Conservation (phyloP, 2,113 vertebrate genomes). For the Centropus bengalensis region DNA sequence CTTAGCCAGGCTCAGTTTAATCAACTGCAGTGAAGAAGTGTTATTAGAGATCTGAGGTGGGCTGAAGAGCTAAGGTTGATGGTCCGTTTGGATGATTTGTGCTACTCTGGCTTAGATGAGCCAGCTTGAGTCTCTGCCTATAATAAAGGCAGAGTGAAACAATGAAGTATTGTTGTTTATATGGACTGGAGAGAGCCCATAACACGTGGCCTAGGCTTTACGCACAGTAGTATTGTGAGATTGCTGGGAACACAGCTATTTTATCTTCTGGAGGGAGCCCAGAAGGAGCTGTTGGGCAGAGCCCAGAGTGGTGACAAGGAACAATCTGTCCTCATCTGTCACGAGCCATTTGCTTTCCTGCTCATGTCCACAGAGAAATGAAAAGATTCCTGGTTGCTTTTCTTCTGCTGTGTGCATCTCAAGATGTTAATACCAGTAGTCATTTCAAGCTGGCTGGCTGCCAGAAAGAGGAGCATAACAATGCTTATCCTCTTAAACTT, state of each 20-base stretch:
- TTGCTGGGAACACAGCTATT: background rate
- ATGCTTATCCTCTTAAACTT: slow-evolving; percentile 47
- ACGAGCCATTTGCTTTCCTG: background rate
- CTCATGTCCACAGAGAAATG: background rate
- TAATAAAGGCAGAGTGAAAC: background rate
- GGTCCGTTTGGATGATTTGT: background rate
- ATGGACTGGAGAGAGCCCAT: background rate
- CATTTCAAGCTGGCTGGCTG: slow-evolving; percentile 45
- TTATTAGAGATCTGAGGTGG: background rate
- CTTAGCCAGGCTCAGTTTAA: background rate
- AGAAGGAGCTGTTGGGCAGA: background rate
- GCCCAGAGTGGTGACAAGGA: background rate
- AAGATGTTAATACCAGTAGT: slow-evolving; percentile 26
- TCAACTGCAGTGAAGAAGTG: background rate
- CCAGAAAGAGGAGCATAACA: background rate
- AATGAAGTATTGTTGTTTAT: background rate
- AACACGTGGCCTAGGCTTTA: background rate
- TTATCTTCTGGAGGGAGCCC: background rate
- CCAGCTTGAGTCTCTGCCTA: background rate
- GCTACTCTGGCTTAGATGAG: background rate
- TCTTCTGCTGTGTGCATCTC: background rate
- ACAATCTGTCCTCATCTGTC: background rate
- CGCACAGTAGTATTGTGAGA: background rate
- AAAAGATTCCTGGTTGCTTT: slow-evolving; percentile 38
- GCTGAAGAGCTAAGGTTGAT: background rate